phyloP scores from a whole-genome alignment of 2,888 invertebrate species.

The Chelonus formosanus region DNA sequence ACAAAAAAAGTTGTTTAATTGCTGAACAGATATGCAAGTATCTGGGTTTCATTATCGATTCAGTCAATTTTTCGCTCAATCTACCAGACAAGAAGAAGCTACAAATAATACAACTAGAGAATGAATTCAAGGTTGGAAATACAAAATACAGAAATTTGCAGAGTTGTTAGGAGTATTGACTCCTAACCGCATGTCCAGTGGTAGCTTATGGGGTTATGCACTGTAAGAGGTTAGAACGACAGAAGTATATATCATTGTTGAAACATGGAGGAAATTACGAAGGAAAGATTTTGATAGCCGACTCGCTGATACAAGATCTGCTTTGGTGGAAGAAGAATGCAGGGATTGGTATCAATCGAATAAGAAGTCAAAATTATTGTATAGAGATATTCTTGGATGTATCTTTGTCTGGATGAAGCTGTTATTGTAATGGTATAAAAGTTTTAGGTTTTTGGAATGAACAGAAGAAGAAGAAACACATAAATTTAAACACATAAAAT shows the following conservation, averaged over 20 bases:
- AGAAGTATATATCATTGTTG: constrained; percentile 26
- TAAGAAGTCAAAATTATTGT: constrained; percentile 16
- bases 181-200: constrained; percentile 26
- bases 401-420: constrained; percentile 34
- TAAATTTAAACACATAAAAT: constrained; percentile 37
- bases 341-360: constrained; percentile 10
- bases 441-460: constrained; percentile 26
- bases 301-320: constrained; percentile 18
- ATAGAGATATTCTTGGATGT: constrained; percentile 32
- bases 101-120: neutral
- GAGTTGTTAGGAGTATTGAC: constrained; percentile 27
- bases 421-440: constrained; percentile 16
- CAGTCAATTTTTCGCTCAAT: neutral
- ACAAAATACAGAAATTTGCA: constrained; percentile 4
- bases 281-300: neutral
- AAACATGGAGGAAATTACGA: constrained; percentile 26
- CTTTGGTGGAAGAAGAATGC: constrained; percentile 25
- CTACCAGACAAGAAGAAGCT: constrained; percentile 1
- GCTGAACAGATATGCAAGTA: constrained; percentile 6
- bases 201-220: constrained; percentile 28
- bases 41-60: constrained; percentile 3
- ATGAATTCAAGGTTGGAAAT: neutral
- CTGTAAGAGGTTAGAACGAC: constrained; percentile 25
- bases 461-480: constrained; percentile 26
- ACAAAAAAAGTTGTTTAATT: constrained; percentile 2